These are phyloP conservation scores for Peromyscus maniculatus DNA, from an alignment of 2,113 vertebrate genomes.

Conservation along the genomic window DNA sequence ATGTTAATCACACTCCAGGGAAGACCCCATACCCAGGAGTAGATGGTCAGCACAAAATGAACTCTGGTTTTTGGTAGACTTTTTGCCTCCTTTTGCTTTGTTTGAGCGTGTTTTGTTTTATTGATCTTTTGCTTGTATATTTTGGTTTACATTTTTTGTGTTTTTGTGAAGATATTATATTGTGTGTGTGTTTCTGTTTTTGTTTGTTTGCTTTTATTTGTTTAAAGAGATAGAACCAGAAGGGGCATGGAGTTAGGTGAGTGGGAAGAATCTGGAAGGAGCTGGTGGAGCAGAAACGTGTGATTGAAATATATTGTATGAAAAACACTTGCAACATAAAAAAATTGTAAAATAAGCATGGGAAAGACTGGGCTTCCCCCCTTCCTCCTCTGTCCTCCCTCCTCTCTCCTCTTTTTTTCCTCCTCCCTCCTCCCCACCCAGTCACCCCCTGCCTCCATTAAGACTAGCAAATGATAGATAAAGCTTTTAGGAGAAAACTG, in stretches of 20 bases:
- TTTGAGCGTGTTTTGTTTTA: not conserved
- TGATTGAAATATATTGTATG: no score
- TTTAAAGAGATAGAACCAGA: no score
- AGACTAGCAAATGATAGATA: not conserved
- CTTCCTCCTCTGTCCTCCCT: no score
- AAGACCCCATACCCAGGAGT: not conserved
- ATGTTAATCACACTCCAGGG: not conserved
- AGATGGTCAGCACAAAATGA: not conserved
- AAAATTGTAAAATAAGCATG: not conserved
- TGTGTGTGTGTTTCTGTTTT: not conserved
- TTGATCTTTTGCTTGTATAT: not conserved
- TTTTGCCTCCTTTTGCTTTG: not conserved
- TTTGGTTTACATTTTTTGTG: not conserved
- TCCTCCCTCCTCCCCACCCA: not conserved
- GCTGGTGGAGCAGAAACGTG: no score
- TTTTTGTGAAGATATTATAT: not conserved
- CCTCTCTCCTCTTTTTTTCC: no score
- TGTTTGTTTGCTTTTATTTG: not conserved
- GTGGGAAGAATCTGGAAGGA: no score
- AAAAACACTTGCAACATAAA: not conserved
- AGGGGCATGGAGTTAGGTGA: no score
- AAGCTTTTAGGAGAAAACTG: not conserved
- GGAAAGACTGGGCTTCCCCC: not conserved
- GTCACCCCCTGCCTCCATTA: not conserved
- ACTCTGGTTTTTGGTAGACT: not conserved